phyloP scores from a whole-genome alignment of 2,797 vertebrate species.

The Pristis pectinata region DNA sequence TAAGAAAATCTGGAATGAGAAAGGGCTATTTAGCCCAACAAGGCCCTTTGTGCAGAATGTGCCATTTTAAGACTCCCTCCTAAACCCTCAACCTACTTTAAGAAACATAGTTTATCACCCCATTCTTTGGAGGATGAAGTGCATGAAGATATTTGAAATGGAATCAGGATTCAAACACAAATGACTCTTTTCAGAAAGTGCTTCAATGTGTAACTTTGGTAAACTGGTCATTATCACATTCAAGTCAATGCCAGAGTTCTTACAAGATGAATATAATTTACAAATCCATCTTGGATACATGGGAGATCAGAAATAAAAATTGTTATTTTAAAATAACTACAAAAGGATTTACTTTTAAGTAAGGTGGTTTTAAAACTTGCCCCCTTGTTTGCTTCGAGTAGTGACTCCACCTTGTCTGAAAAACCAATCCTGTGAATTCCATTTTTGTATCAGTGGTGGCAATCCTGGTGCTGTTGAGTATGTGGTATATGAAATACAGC shows the following conservation, averaged over 20 bases:
- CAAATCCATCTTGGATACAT: not conserved
- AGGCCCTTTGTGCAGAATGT: not conserved
- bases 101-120: not conserved
- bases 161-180: not conserved
- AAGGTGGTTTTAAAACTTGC: not conserved
- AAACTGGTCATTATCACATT: not conserved
- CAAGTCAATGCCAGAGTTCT: not conserved
- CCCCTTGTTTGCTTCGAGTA: not conserved
- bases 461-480: not conserved
- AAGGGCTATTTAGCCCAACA: not conserved
- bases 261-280: not conserved
- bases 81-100: not conserved
- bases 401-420: not conserved
- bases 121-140: not conserved
- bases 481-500: not conserved
- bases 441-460: not conserved
- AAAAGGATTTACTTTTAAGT: not conserved
- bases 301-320: not conserved
- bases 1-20: not conserved
- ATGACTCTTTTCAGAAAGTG: not conserved
- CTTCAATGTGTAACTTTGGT: not conserved
- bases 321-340: not conserved
- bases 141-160: not conserved
- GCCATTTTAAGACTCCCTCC: not conserved
- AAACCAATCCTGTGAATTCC: slow-evolving; percentile 20